These are phyloP conservation scores for Idaea straminata DNA, from an alignment of 2,888 invertebrate genomes.

Conservation along the genomic window DNA sequence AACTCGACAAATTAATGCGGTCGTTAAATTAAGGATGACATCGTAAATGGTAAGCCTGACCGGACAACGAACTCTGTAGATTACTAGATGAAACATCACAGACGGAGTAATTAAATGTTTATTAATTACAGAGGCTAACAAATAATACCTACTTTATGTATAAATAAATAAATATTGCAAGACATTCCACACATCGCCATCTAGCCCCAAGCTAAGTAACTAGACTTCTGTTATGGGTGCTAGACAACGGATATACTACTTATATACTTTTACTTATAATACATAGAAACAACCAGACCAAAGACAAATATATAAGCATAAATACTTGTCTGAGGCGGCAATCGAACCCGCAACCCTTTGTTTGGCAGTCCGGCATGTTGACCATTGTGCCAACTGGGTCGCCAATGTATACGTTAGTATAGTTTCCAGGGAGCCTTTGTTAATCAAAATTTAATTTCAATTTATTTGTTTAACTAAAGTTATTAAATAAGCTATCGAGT, in stretches of 20 bases:
- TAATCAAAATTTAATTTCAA: neutral
- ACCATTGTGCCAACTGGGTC: too few relatives aligned
- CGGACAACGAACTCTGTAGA: neutral
- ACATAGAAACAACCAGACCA: too few relatives aligned
- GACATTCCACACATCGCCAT: too few relatives aligned
- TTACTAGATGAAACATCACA: neutral
- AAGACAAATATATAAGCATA: too few relatives aligned
- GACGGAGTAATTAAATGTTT: neutral
- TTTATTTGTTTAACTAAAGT: neutral
- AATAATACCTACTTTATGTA: neutral
- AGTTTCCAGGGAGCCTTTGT: neutral
- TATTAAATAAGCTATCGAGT: neutral
- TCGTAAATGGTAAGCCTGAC: neutral
- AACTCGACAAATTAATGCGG: slow-evolving; percentile 1
- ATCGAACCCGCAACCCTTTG: too few relatives aligned
- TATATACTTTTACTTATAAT: too few relatives aligned
- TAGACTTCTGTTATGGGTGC: too few relatives aligned
- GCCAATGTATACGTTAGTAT: neutral
- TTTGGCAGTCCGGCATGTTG: too few relatives aligned
- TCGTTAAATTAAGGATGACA: slow-evolving; percentile 1
- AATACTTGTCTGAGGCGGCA: too few relatives aligned
- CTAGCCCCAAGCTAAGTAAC: too few relatives aligned
- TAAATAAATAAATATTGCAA: too few relatives aligned
- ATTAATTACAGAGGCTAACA: neutral
- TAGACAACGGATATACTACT: too few relatives aligned